phyloP scores from a whole-genome alignment of 1,140 invertebrate genomes.

The Eueides isabella region DNA sequence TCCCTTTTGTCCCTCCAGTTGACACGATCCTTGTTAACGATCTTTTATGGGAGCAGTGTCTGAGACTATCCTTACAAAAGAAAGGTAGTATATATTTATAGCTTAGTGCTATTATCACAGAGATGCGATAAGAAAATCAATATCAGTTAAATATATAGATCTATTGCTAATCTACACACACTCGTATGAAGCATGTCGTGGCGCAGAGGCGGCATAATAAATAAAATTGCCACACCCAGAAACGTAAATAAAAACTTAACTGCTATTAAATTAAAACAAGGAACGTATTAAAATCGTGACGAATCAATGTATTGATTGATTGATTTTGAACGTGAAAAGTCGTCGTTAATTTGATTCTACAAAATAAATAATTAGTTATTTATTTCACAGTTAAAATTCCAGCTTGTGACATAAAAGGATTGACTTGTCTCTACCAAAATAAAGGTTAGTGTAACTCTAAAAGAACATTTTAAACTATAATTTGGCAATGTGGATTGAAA shows the following conservation, averaged over 20 bases:
- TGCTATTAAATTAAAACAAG: too few species aligned
- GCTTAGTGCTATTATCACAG: neutral
- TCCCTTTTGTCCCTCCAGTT: conserved; percentile 4
- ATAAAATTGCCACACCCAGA: too few species aligned
- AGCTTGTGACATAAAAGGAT: conserved; percentile 76
- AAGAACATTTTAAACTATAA: too few species aligned
- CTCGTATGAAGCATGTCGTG: too few species aligned
- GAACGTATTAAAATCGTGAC: too few species aligned
- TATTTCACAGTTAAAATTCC: conserved; percentile 55
- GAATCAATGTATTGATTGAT: too few species aligned
- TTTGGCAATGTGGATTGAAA: too few species aligned
- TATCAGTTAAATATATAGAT: neutral
- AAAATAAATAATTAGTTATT: neutral
- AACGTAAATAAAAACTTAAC: too few species aligned
- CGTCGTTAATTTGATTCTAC: too few species aligned
- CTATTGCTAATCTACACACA: too few species aligned
- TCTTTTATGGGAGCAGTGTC: conserved; percentile 7
- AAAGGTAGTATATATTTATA: neutral
- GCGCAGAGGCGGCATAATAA: too few species aligned
- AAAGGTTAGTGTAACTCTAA: conserved; percentile 47
- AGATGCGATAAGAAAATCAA: neutral
- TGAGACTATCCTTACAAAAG: neutral
- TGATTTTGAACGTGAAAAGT: too few species aligned
- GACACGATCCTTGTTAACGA: conserved; percentile 1
- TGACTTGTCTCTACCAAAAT: conserved; percentile 79